Percentiles rank a stretch among this genome's conserved stretches.
Conservation (phyloP, 2,888 invertebrate genomes). For the Junonia oenone region DNA sequence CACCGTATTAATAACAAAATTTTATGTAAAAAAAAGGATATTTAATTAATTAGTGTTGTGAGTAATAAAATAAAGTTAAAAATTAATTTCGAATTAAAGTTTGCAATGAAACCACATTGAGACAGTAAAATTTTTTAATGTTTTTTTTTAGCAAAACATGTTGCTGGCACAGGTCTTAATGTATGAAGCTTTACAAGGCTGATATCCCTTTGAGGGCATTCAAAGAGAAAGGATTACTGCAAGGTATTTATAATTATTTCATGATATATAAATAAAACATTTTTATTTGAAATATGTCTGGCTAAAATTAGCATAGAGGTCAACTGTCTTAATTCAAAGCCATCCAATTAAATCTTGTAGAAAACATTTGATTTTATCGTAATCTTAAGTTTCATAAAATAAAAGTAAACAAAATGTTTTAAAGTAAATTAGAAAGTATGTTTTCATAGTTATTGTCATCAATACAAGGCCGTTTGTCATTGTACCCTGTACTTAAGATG, state of each 20-base stretch:
- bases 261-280: neutral
- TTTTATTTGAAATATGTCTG: conserved; percentile 1
- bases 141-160: neutral
- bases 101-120: neutral
- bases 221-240: conserved; percentile 8
- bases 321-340: neutral
- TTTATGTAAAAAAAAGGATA: neutral
- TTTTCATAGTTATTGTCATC: neutral
- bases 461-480: conserved; percentile 1
- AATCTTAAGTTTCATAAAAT: no score
- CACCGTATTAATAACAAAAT: neutral
- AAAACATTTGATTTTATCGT: neutral
- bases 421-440: conserved; percentile 1
- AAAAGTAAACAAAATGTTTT: conserved; percentile 1
- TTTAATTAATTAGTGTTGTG: neutral
- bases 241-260: conserved; percentile 2
- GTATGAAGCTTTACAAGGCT: conserved; percentile 3
- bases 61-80: neutral
- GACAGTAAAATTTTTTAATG: neutral
- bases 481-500: neutral
- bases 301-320: neutral
- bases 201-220: conserved; percentile 7
- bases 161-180: neutral
- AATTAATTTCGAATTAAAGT: neutral
- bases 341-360: neutral